Evolutionary conservation across 2,113 vertebrate species (phyloP), one percentile per base, ranked within the genome.

Genomic region (Prunella himalayana): DNA sequence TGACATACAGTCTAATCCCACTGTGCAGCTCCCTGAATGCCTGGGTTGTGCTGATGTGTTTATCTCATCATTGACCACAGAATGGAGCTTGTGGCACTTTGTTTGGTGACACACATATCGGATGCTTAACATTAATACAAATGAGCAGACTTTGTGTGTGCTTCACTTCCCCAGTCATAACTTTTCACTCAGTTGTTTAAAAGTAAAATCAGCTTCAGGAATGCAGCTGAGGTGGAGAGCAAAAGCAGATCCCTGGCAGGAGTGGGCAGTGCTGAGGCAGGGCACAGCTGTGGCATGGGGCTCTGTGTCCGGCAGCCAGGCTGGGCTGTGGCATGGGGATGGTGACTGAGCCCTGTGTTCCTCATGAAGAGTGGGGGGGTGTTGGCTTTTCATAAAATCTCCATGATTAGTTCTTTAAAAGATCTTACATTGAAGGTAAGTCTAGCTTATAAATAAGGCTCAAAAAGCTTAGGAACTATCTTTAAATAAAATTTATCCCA

Each of bases 241-340:
- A 78, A 41, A 45, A 37, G 9, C 17, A 39, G 54, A 10, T 56
- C 6, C 23, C 20, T 31, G 12, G 25, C 1, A 1, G 49, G 53
- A 47, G 33, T 9, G 2, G 8, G 51, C 51, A 3, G 31, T 44
- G 45, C 39, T 10, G 50, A 5, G 42, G 30, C 28, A 7, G 7
- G 11, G 16, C 1, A 2, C 9, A 12, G 13, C 45, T 88, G 39
- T 73, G 50, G 4, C 10, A 1, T 1, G 2, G n/a, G 21, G 35
- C 30, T 35, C n/a, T 42, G 23, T 16, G 50, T 37, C 44, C 0
- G 0, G 30, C 76, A 33, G 76, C 21, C 15, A 25, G 77, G 10
- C 45, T n/a, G 47, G 24, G 27, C 22, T 54, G 49, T 54, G 47
- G 11, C 7, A 1, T 22, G 1, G 2, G 42, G n/a, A 13, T 21